Conservation (phyloP, 2,113 vertebrate species). For the Seriola rivoliana region DNA sequence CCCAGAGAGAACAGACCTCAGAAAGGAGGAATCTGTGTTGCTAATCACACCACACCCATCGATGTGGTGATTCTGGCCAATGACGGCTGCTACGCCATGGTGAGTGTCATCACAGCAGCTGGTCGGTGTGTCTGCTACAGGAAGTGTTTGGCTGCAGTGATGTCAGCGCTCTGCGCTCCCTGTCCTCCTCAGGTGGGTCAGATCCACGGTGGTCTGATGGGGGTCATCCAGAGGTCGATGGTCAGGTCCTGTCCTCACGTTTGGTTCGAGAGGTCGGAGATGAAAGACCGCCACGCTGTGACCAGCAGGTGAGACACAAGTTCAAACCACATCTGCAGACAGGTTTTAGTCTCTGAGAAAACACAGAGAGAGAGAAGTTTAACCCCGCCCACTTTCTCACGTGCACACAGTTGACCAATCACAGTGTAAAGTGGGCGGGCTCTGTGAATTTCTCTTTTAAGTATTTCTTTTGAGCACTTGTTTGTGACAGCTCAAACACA, state of each 20-base stretch:
- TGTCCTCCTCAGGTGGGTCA: slow-evolving; percentile 90
- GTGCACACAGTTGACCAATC: no score
- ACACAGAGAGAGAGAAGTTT: no score
- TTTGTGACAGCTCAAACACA: no score
- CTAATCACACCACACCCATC: slow-evolving; percentile 96
- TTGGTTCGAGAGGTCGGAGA: slow-evolving; percentile 97
- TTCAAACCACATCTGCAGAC: no score
- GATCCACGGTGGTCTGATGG: slow-evolving; percentile 93
- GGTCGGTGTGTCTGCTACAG: not conserved
- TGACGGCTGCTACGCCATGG: slow-evolving; percentile 98
- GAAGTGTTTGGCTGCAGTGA: not conserved
- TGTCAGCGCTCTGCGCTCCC: not conserved
- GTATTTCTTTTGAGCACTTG: no score
- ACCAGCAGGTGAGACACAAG: slow-evolving; percentile 78
- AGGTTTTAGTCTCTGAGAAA: no score
- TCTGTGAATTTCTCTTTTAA: not conserved
- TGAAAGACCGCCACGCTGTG: slow-evolving; percentile 93
- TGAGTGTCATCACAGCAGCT: slow-evolving; percentile 72
- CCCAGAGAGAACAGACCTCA: slow-evolving; percentile 91
- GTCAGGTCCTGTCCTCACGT: slow-evolving; percentile 94
- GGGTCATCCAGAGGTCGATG: slow-evolving; percentile 93
- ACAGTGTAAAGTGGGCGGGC: no score
- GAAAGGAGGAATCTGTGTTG: slow-evolving; percentile 97
- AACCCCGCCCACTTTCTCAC: no score
- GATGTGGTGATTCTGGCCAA: slow-evolving; percentile 95